Percentiles rank a stretch among this genome's conserved stretches.
Conservation (phyloP, 2,113 vertebrate genomes). For the Phyllostomus discolor region DNA sequence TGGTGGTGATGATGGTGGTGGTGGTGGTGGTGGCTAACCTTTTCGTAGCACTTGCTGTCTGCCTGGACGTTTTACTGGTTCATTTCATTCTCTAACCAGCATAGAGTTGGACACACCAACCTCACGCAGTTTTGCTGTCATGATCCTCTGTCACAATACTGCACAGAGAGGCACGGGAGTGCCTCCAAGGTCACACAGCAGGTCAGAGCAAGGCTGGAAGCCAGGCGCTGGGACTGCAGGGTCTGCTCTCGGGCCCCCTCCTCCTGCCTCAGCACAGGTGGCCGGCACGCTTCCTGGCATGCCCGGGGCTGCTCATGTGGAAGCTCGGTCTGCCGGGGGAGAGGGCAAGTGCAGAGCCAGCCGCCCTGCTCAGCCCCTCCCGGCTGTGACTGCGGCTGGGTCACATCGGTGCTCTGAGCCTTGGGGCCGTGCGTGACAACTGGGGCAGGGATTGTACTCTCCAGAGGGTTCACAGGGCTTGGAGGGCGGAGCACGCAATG, state of each 20-base stretch:
- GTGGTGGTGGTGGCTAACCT: accelerated
- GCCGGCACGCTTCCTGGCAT: accelerated
- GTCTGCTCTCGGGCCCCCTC: background rate
- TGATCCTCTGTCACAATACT: accelerated
- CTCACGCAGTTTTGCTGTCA: background rate
- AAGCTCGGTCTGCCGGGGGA: accelerated
- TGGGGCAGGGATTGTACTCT: too few species aligned
- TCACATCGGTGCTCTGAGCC: background rate
- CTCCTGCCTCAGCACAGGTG: background rate
- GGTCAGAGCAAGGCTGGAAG: background rate
- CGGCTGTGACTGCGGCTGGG: background rate
- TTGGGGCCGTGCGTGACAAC: background rate
- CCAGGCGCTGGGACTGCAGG: background rate
- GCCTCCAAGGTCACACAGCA: background rate
- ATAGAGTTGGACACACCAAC: background rate
- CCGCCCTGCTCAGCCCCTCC: background rate
- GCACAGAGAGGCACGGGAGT: background rate
- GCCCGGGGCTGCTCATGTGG: background rate
- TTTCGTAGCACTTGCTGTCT: accelerated
- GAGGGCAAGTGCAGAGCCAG: background rate
- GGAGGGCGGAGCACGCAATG: accelerated
- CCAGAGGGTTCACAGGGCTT: background rate
- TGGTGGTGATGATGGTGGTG: accelerated
- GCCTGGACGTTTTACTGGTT: background rate
- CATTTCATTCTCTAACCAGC: background rate